Base-by-base conservation (phyloP, 1,140 invertebrate species). In the Papilio aristodemus region DNA sequence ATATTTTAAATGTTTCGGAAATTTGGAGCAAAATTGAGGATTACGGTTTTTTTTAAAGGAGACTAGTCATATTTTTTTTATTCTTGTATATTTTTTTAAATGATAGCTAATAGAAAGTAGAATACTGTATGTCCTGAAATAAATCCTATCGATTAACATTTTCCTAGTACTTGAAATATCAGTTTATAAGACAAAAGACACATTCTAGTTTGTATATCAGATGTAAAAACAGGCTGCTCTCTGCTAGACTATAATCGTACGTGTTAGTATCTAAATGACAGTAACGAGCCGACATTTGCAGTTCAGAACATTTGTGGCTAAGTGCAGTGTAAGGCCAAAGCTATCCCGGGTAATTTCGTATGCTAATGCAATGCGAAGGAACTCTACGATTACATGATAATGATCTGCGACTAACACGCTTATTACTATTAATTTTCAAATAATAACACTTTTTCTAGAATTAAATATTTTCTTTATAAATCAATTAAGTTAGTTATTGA, bases 221-320 rank as follows among this genome's bases (percentile, higher is more conserved):
- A 50, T 39, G 38, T 39, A 39, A 39, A n/a, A n/a, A 1, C 43
- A 46, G 19, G 43, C 14, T 19, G 17, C 17, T 19, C 17, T 22
- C 19, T 32, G 27, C 2, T 50, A 22, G 17, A 50, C 17, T 50
- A 50, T 50, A 50, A 66, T 36, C 25, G 41, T 66, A 66, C 41
- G 63, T 50, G 13, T 66, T 66, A 66, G 41, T 50, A 66, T 50
- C 63, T 46, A 41, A 66, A 66, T 50, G 63, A 66, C 41, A 66
- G 39, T 66, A 66, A 66, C 25, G 63, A 66, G 41, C n/a, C 32
- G 13, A 25, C 32, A 46, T 46, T 32, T 66, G 63, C 25, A 66
- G 39, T 50, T 46, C 63, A 32, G 63, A 66, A 46, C 63, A 66
- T 66, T 66, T 66, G 63, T 22, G 63, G 63, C 63, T 46, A 50